A percentile compares a stretch with the other conserved stretches of the same genome.
Evolutionary conservation across 2,113 vertebrate genomes (phyloP).

Genomic region (Alouatta palliata): DNA sequence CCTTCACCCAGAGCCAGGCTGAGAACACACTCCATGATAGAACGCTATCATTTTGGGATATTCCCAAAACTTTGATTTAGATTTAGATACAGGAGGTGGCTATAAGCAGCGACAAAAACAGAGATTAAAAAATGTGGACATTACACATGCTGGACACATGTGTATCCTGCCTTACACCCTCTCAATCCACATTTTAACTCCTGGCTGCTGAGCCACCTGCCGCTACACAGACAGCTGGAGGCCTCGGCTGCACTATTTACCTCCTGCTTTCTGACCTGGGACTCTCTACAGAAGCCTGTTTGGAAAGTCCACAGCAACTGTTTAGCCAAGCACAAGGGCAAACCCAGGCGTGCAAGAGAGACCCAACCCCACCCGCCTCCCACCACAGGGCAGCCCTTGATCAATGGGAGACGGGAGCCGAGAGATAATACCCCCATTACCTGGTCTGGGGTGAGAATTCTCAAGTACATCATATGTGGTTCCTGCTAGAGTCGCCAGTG

Average conservation of each 20-base stretch:
- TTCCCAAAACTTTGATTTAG: not conserved
- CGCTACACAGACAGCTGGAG: not conserved
- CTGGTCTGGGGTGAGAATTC: not conserved
- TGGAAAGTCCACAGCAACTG: not conserved
- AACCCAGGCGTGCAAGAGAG: not conserved
- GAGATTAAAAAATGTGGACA: accelerated
- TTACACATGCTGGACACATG: not conserved
- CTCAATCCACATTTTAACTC: not conserved
- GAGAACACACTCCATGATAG: not conserved
- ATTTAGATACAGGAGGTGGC: not conserved
- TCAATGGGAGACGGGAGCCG: not conserved
- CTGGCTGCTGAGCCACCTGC: not conserved
- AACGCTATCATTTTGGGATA: not conserved
- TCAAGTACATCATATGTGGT: not conserved
- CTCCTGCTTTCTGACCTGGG: not conserved
- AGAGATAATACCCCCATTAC: not conserved
- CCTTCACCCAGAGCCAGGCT: not conserved
- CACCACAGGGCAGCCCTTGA: not conserved
- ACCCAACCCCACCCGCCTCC: not conserved
- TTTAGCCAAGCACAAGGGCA: not conserved
- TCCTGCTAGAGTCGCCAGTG: too few species aligned
- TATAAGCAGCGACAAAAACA: not conserved
- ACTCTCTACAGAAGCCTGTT: not conserved
- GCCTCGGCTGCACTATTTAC: not conserved
- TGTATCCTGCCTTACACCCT: not conserved